Base-by-base conservation (phyloP, 2,888 invertebrate species). In the Apamea epomidion region DNA sequence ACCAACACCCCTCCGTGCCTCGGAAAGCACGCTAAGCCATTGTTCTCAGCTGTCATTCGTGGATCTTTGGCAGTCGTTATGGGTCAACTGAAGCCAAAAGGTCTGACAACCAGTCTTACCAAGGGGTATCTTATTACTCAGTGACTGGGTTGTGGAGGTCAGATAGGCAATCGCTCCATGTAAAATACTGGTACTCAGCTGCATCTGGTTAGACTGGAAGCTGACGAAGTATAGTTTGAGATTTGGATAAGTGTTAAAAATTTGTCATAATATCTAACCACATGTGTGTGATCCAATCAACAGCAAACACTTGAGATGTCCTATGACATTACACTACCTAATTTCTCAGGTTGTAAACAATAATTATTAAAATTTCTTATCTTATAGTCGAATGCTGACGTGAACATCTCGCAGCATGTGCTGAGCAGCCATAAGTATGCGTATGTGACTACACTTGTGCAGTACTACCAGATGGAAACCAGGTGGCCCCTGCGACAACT, bases 391-490 rank as follows among this genome's bases (percentile, higher is more conserved):
- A 99, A 99, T 96, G 99, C 99, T 0, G 99, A 99, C 95, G 98
- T 98, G 76, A 98, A 98, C 91, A 98, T 99, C 81, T 98, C 98
- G 51, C 98, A 98, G 90, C 98, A 98, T 92, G 98, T 99, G 80
- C 97, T 99, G 92, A 98, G 98, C 87, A 98, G 98, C 90, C 98
- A 99, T 94, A 98, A 98, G 82, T 99, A 99, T 93, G 98, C 98
- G 82, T 98, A 98, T 89, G 98, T 99, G 37, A 98, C 98, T 67
- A 98, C 98, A 78, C 97, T 99, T 80, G 98, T 99, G 78, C 98
- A 99, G 92, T 99, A 99, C 97, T 99, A 99, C 95, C 99, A 99
- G 97, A 99, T 99, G 99, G 99, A 99, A 95, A 98, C 98, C 0
- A 97, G 99, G 85, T 99, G 99, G 99, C 98, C 98, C 0, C 98